Conservation (phyloP, 2,797 vertebrate genomes). For the Vespertilio murinus region DNA sequence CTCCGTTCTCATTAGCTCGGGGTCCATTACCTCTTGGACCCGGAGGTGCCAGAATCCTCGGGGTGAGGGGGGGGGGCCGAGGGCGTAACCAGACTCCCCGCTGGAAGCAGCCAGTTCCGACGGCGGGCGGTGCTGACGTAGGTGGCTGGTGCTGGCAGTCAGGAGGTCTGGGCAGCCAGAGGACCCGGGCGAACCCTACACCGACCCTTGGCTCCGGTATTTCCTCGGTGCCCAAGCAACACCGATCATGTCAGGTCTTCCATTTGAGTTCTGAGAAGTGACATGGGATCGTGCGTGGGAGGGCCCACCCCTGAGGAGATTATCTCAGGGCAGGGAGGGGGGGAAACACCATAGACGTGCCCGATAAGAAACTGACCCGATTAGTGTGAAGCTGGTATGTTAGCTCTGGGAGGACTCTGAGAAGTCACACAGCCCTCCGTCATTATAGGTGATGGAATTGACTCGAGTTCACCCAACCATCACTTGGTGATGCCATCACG, state of each 20-base stretch:
- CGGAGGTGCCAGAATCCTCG: slow-evolving; percentile 78
- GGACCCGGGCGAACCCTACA: neutral
- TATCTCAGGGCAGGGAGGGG: neutral
- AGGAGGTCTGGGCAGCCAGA: slow-evolving; percentile 58
- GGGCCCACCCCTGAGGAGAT: neutral
- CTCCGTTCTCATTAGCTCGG: slow-evolving; percentile 61
- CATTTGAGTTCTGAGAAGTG: neutral
- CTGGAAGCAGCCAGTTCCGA: slow-evolving; percentile 43
- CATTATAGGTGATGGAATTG: neutral
- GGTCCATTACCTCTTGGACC: slow-evolving; percentile 73
- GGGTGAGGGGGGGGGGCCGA: neutral
- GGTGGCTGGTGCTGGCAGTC: slow-evolving; percentile 50
- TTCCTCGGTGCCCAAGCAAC: neutral
- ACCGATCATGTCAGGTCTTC: neutral
- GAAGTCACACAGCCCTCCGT: neutral
- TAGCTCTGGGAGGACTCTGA: neutral
- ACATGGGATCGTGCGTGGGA: neutral
- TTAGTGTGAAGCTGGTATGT: neutral
- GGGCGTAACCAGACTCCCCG: slow-evolving; percentile 73
- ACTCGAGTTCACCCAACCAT: neutral
- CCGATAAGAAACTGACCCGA: neutral
- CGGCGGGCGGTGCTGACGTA: slow-evolving; percentile 42
- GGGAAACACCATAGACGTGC: neutral
- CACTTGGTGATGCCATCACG: slow-evolving; percentile 55
- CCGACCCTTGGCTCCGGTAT: slow-evolving; percentile 2